Evolutionary conservation across 2,888 invertebrate species (phyloP).

Genomic region (Campopleginae sp.): DNA sequence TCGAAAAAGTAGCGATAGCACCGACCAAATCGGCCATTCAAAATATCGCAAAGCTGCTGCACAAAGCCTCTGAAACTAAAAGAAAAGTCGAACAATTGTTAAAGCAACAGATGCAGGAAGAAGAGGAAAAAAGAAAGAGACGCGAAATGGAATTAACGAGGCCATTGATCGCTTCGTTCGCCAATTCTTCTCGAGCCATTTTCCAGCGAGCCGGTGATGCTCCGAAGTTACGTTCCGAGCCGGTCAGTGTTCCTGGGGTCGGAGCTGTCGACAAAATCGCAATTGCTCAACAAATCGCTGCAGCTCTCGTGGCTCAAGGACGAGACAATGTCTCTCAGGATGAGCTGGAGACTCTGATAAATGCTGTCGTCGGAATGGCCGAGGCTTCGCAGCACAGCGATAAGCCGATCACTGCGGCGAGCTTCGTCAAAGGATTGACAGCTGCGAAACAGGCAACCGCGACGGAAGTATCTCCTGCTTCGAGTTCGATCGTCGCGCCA

Average conservation of each 20-base stretch:
- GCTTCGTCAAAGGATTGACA: slow-evolving; percentile 83
- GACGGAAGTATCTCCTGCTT: slow-evolving; percentile 38
- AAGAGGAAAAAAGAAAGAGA: slow-evolving; percentile 78
- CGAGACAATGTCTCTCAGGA: slow-evolving; percentile 92
- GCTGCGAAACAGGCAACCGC: slow-evolving; percentile 60
- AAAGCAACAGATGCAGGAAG: slow-evolving; percentile 79
- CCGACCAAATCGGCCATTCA: slow-evolving; percentile 91
- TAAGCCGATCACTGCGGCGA: slow-evolving; percentile 85
- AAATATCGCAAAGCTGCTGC: slow-evolving; percentile 90
- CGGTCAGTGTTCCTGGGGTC: slow-evolving; percentile 88
- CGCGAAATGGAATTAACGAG: slow-evolving; percentile 77
- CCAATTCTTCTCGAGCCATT: slow-evolving; percentile 68
- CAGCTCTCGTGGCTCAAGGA: slow-evolving; percentile 91
- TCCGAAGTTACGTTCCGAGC: slow-evolving; percentile 81
- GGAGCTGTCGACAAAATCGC: slow-evolving; percentile 92
- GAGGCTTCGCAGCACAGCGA: slow-evolving; percentile 86
- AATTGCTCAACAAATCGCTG: slow-evolving; percentile 93
- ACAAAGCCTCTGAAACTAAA: slow-evolving; percentile 87
- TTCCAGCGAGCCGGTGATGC: slow-evolving; percentile 74
- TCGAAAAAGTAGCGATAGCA: slow-evolving; percentile 87
- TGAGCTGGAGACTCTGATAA: slow-evolving; percentile 91
- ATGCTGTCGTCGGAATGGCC: slow-evolving; percentile 91
- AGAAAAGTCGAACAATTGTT: slow-evolving; percentile 83
- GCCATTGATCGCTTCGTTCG: slow-evolving; percentile 69
- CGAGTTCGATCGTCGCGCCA: not conserved